phyloP scores from a whole-genome alignment of 2,797 vertebrate genomes.

The Chelidonichthys spinosus region DNA sequence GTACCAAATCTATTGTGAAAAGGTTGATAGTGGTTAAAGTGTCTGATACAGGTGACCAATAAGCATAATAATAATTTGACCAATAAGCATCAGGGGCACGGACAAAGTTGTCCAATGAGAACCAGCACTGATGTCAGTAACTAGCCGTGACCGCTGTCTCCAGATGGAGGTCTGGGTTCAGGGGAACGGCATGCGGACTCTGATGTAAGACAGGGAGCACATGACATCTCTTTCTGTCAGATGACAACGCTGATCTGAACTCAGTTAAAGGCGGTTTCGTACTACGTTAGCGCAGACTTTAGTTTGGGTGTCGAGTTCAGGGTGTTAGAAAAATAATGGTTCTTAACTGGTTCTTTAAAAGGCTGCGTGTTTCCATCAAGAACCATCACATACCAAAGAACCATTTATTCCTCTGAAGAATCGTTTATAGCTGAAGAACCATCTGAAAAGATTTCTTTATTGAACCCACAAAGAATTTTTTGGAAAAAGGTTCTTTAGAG shows the following conservation, averaged over 20 bases:
- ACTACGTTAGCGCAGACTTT: neutral
- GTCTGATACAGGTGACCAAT: neutral
- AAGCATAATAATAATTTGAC: neutral
- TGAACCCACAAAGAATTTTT: too few species aligned
- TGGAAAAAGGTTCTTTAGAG: too few species aligned
- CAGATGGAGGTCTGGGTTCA: constrained; percentile 42
- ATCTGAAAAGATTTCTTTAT: too few species aligned
- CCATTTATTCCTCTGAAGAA: too few species aligned
- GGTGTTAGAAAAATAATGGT: too few species aligned
- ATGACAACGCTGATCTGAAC: constrained; percentile 3
- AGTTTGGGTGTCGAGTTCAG: neutral
- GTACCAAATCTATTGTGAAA: neutral
- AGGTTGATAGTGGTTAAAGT: neutral
- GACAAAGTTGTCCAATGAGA: neutral
- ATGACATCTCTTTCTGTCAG: constrained; percentile 24
- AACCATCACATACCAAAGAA: too few species aligned
- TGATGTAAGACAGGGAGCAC: neutral
- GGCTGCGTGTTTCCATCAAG: too few species aligned
- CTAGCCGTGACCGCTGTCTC: constrained; percentile 6
- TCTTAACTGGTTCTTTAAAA: too few species aligned
- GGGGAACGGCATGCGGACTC: neutral
- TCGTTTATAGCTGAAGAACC: too few species aligned
- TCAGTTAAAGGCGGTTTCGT: neutral
- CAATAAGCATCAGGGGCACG: neutral
- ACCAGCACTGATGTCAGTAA: neutral